Evolutionary conservation across 2,797 vertebrate species (phyloP), one percentile per base, ranked within the genome.

Genomic region (Buceros bicornis): DNA sequence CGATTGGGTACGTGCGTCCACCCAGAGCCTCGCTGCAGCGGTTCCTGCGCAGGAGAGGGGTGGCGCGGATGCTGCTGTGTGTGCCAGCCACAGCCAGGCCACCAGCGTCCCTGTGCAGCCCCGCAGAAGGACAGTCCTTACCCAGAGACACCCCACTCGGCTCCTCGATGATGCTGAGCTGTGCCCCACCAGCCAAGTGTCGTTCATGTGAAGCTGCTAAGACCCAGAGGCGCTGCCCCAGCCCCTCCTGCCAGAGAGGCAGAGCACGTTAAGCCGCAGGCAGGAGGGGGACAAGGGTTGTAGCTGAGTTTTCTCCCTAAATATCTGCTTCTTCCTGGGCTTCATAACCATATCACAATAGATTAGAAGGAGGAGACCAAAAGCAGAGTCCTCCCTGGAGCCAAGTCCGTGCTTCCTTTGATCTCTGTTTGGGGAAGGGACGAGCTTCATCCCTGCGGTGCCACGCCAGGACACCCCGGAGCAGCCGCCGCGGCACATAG

Each of bases 281-380:
- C 35, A n/a, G 22, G 48, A 69, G 24, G 10, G 26, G 48, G 10
- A 19, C 24, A 8, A 12, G n/a, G 33, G 42, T 42, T 65, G 47
- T 4, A 19, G 26, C n/a, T 53, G 58, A 17, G 1, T 60, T 56
- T 77, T 73, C 64, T 28, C 33, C 54, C 10, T 43, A 11, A 48
- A 24, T 82, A 31, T 8, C 62, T 66, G 42, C 33, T 28, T 6
- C 21, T 53, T 79, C 66, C 47, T 26, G 53, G 71, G 18, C 66
- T 56, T 15, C 1, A 0, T 17, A 19, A 20, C 48, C 4, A 1
- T 21, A 3, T 60, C 31, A 15, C 64, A 37, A 0, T 2, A 81
- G 90, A 37, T 65, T 16, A 28, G 54, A 50, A 69, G 31, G 64
- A 42, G 71, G 87, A 35, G 72, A 64, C 31, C 10, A 56, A 51